Evolutionary conservation across 2,888 invertebrate genomes (phyloP).

Genomic region (Eupithecia vulgata): DNA sequence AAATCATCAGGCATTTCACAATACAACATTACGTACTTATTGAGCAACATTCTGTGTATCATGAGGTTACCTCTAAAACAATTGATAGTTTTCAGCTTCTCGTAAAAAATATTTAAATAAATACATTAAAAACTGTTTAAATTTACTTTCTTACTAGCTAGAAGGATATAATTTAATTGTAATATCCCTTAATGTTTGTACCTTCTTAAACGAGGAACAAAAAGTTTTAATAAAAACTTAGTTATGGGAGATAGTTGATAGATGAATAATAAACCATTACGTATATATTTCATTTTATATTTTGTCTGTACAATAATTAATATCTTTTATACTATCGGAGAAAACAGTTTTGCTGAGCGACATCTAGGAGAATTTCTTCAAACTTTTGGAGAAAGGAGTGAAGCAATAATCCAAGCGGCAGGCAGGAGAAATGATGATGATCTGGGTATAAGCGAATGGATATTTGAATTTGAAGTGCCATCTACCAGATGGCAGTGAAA

Average conservation of each 20-base stretch:
- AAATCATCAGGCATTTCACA: constrained; percentile 10
- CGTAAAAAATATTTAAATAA: not conserved
- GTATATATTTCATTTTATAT: no score
- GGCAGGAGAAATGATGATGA: not conserved
- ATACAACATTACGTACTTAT: no score
- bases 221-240: not conserved
- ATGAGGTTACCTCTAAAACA: not conserved
- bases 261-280: no score
- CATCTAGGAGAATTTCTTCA: constrained; percentile 6
- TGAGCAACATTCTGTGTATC: no score
- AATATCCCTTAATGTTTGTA: not conserved
- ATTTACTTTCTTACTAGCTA: not conserved
- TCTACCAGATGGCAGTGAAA: not conserved
- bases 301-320: no score
- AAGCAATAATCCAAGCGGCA: not conserved
- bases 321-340: not conserved
- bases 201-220: not conserved
- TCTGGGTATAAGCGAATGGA: not conserved
- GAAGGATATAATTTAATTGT: not conserved
- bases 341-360: not conserved
- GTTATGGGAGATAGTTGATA: not conserved
- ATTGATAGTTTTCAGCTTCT: not conserved
- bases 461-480: not conserved
- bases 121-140: not conserved
- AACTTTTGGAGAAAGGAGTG: constrained; percentile 1